Evolutionary conservation across 1,140 invertebrate genomes (phyloP), one percentile per base, ranked within the genome.

Genomic region (Drosophila novamexicana): DNA sequence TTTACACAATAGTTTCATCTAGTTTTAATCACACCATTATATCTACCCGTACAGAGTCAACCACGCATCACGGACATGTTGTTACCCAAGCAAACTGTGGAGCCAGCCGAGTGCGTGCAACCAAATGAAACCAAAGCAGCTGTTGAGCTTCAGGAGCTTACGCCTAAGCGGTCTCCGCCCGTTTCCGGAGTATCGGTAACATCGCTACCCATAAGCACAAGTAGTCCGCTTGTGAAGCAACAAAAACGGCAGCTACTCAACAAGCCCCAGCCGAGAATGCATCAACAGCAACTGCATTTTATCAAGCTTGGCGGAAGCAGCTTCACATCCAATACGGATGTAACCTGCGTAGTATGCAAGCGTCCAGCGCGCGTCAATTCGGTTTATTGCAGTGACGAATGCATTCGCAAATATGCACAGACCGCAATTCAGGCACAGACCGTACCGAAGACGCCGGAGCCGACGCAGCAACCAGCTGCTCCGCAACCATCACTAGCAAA

Each of bases 361-460:
- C 96, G 96, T 83, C 92, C 95, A 77, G 94, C 95, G 1, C 93
- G 95, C 76, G 91, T 94, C 71, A 95, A 94, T 79, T 95, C 96
- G 57, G 95, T 98, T 93, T 98, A 98, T 92, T 99, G 98, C 89
- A 97, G 97, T 75, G 96, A 97, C 82, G 94, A 94, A 9, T 98
- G 98, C 89, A 97, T 98, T 80, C 93, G 96, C 44, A 95, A 95
- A 72, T 97, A 98, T 93, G 96, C 97, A 1, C 95, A 96, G 77
- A 95, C 96, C 66, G 96, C 96, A 1, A 90, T 96, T 9, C 76
- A 91, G 8, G 34, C 77, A 0, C 71, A 69, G 39, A 59, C 54
- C 0, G 9, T 72, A 1, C 12, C 32, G 3, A 84, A 77, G 16
- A 50, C 37, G 7, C 54, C 82, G 0, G 82, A 86, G 2, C 61